phyloP scores from a whole-genome alignment of 2,797 vertebrate species.

The Mormyrus proboscirostris region DNA sequence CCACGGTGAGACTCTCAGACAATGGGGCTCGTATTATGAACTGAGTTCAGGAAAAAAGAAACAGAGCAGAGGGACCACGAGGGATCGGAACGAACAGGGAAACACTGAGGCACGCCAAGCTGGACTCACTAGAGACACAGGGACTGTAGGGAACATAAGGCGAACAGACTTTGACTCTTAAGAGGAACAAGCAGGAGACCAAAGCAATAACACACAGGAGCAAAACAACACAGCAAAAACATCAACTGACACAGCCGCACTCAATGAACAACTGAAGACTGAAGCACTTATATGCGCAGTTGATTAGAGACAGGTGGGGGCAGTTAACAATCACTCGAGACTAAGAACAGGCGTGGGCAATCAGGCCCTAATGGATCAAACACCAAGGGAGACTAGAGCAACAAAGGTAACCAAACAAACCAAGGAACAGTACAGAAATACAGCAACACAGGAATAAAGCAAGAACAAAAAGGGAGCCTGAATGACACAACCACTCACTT shows the following conservation, averaged over 20 bases:
- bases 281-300: neutral
- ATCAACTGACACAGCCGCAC: neutral
- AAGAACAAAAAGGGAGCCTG: neutral
- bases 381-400: neutral
- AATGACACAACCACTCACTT: neutral
- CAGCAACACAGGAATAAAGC: neutral
- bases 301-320: neutral
- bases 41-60: neutral
- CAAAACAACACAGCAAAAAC: neutral
- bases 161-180: neutral
- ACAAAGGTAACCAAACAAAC: neutral
- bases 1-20: neutral
- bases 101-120: neutral
- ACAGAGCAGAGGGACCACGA: neutral
- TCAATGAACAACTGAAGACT: neutral
- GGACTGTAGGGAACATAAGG: neutral
- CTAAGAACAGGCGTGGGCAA: neutral
- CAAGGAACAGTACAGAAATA: neutral
- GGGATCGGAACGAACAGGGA: neutral
- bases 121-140: neutral
- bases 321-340: neutral
- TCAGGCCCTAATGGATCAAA: neutral
- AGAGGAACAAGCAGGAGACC: neutral
- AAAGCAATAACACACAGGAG: neutral
- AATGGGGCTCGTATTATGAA: neutral